Conservation (phyloP, 2,113 vertebrate species). For the Oncorhynchus kisutch region DNA sequence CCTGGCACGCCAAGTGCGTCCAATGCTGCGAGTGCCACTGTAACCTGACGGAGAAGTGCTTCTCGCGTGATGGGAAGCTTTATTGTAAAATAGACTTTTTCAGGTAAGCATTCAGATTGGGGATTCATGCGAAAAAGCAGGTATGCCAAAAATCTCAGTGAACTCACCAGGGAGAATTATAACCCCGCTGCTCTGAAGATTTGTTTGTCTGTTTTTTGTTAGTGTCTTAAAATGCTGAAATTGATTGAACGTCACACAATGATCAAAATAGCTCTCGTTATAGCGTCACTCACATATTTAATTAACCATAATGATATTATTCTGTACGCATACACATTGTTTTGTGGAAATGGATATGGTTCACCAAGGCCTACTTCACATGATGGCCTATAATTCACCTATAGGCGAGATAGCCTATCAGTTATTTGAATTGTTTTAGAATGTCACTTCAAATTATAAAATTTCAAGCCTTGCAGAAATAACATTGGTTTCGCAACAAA, state of each 20-base stretch:
- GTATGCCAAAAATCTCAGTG: background rate
- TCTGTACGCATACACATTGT: background rate
- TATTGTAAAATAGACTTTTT: slow-evolving; percentile 98
- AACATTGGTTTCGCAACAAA: background rate
- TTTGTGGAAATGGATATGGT: background rate
- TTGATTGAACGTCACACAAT: background rate
- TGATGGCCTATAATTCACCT: too few relatives aligned
- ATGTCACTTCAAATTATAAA: background rate
- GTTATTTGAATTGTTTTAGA: too few relatives aligned
- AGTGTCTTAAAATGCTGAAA: slow-evolving; percentile 1
- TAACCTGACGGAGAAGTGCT: slow-evolving; percentile 95
- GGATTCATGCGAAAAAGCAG: background rate
- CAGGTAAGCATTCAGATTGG: slow-evolving; percentile 78
- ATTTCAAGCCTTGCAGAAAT: background rate
- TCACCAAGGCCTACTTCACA: too few relatives aligned
- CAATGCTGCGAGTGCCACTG: slow-evolving; percentile 96
- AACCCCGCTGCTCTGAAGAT: slow-evolving; percentile 15
- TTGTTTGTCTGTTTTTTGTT: slow-evolving; percentile 23
- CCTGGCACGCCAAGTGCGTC: slow-evolving; percentile 96
- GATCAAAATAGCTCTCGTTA: background rate
- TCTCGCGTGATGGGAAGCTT: slow-evolving; percentile 95
- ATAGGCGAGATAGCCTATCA: too few relatives aligned
- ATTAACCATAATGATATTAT: background rate
- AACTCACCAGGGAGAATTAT: background rate
- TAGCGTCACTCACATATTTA: background rate